Percentiles rank a stretch among this genome's conserved stretches.
phyloP scores from a whole-genome alignment of 2,888 invertebrate species.

The Xanthia icteritia region DNA sequence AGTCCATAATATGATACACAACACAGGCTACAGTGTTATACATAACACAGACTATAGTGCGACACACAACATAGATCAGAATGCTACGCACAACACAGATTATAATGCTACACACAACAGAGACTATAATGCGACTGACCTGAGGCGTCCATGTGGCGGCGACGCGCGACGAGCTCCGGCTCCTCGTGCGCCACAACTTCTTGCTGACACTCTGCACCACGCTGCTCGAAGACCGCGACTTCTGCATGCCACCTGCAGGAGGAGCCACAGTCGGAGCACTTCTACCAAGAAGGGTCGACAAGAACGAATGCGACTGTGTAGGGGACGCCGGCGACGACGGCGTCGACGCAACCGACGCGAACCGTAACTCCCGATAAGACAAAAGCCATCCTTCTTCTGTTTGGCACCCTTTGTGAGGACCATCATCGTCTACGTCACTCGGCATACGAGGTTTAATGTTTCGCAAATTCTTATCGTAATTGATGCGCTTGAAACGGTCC shows the following conservation, averaged over 20 bases:
- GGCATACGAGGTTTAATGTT: conserved; percentile 95
- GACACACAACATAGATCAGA: not conserved
- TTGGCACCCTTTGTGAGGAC: conserved; percentile 93
- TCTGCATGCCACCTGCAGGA: conserved; percentile 95
- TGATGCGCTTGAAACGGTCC: conserved; percentile 96
- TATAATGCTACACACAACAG: conserved; percentile 8
- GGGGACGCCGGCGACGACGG: conserved; percentile 89
- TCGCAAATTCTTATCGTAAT: conserved; percentile 95
- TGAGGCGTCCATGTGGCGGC: conserved; percentile 95
- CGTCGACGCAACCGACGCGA: conserved; percentile 82
- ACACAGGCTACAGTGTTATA: not conserved
- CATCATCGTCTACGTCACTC: conserved; percentile 95
- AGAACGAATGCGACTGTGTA: conserved; percentile 86
- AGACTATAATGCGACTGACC: conserved; percentile 91
- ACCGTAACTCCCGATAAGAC: conserved; percentile 83
- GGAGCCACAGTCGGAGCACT: conserved; percentile 79
- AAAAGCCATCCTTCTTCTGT: conserved; percentile 94
- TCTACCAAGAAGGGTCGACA: conserved; percentile 83
- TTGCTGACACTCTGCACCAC: conserved; percentile 96
- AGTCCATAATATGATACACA: not conserved
- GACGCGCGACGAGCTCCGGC: conserved; percentile 94
- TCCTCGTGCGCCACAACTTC: conserved; percentile 96
- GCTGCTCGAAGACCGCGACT: conserved; percentile 96
- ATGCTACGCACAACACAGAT: not conserved
- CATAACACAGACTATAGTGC: not conserved